Evolutionary conservation across 2,888 invertebrate genomes (phyloP), one percentile per base, ranked within the genome.

Genomic region (Poecilus cupreus): DNA sequence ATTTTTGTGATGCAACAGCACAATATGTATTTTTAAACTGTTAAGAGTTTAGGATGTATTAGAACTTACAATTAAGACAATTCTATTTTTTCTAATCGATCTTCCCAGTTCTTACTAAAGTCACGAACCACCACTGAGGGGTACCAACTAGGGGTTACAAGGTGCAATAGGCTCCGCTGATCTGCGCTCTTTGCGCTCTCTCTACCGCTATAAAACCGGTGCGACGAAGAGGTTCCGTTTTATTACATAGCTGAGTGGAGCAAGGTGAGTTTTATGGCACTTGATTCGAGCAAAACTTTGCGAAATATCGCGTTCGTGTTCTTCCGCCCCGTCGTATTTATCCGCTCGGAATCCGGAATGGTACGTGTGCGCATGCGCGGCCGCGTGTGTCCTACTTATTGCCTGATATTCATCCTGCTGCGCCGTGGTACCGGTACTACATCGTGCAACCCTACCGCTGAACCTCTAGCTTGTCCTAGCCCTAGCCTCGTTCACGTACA

Each of bases 201-300:
- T 49, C 70, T 26, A 18, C 37, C 79, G 70, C 49, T 80, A 81
- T 81, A 81, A 81, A 81, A 60, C 75, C 32, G 26, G 37, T 46
- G 51, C 24, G 68, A 22, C 49, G 75, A 49, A n/a, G 72, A 43
- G 72, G 51, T 60, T 74, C 70, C 77, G 74, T 81, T 81, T 81
- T 81, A 81, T 81, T 81, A 81, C 81, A 75, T 81, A 80, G 80
- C 80, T 75, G 81, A 75, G 81, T 75, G 81, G 81, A 81, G 75
- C 81, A 81, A 81, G 81, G 81, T 81, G 81, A 81, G 75, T 81
- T 81, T 81, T 81, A 81, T 81, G 75, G 81, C 81, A 81, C 75
- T 81, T 75, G 81, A 81, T 74, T 81, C 51, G 43, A 70, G 80
- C 80, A 80, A 80, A 80, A 80, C 80, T 80, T 80, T 80, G 54